Evolutionary conservation across 2,888 invertebrate genomes (phyloP), one percentile per base, ranked within the genome.

Genomic region (Leptura quadrifasciata): DNA sequence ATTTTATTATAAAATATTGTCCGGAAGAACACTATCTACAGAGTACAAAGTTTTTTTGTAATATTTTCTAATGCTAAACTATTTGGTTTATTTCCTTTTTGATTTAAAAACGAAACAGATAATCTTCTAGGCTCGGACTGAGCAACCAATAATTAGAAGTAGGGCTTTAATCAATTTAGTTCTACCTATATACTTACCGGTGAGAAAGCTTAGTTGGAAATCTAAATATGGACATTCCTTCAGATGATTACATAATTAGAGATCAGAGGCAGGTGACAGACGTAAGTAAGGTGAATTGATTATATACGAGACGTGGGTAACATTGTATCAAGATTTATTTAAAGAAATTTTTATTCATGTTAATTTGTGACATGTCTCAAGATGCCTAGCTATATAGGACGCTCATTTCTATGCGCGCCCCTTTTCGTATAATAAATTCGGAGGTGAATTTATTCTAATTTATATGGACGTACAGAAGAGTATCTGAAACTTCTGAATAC

Each of bases 1-100:
- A 80, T 79, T 79, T 72, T 71, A 77, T 74, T 71, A 74, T 73
- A 74, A 77, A 77, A 75, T 73, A 70, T 67, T 61, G 58, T 68
- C 69, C 65, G 73, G 70, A 78, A 76, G 72, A 76, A 72, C 47
- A 71, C 24, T 64, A 31, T 55, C 63, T 31, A 54, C 61, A 67
- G 70, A 27, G 31, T 10, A 57, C 15, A 6, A 9, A 57, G 12
- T 20, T 21, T 55, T 52, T 18, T 57, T 57, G 20, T 57, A 15
- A 57, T 21, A 57, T 57, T 18, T 57, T 57, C 12, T 15, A 54
- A 18, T 12, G 8, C 27, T 31, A 6, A 31, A 31, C 27, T 31
- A 57, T 20, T 57, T 18, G 10, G 9, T 57, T 21, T 10, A 57
- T 20, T 57, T 54, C 18, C 21, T 57, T 17, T 57, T 57, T 68